These are phyloP conservation scores for Limnephilus auricula DNA, from an alignment of 2,888 invertebrate genomes.

Conservation along the genomic window DNA sequence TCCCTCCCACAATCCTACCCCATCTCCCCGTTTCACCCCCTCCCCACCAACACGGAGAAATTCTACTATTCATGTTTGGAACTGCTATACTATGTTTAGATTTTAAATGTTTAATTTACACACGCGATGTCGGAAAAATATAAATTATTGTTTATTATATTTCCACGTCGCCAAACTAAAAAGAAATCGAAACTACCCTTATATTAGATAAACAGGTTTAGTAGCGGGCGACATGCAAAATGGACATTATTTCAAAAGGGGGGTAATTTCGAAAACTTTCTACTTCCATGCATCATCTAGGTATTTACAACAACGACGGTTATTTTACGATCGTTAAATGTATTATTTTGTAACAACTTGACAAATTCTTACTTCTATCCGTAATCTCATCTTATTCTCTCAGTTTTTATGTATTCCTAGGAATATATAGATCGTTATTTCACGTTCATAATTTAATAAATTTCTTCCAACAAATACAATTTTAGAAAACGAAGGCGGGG, in stretches of 20 bases:
- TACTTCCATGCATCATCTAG: background rate
- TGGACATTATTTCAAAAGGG: constrained; percentile 26
- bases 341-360: background rate
- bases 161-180: constrained; percentile 27
- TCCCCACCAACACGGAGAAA: constrained; percentile 33
- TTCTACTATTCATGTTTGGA: constrained; percentile 54
- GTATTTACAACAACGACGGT: background rate
- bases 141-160: background rate
- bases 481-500: no score
- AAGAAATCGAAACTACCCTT: constrained; percentile 38
- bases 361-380: background rate
- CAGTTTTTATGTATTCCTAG: background rate
- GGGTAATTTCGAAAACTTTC: background rate
- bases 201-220: constrained; percentile 12
- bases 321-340: background rate
- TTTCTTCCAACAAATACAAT: no score
- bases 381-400: background rate
- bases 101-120: constrained; percentile 51
- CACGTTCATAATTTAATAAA: no score
- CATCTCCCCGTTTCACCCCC: constrained; percentile 25
- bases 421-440: no score
- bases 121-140: constrained; percentile 45
- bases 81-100: constrained; percentile 39
- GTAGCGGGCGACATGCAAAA: constrained; percentile 31
- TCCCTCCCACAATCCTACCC: constrained; percentile 45